These are phyloP conservation scores for Sceloporus tristichus DNA, from an alignment of 2,113 vertebrate genomes.

Conservation along the genomic window DNA sequence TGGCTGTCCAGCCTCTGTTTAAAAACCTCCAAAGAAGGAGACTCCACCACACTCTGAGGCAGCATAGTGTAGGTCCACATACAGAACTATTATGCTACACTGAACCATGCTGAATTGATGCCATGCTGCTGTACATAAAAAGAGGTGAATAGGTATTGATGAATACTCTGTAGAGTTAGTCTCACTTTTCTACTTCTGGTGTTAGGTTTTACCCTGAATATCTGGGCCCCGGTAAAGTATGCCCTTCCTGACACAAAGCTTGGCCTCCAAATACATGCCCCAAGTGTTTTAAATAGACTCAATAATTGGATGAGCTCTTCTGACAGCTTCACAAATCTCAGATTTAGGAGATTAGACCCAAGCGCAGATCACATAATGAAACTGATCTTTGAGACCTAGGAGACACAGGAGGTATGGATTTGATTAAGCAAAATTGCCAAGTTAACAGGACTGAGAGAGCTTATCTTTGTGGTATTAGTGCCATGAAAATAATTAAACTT, in stretches of 20 bases:
- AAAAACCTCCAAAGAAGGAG: too few relatives aligned
- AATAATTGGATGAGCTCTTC: background rate
- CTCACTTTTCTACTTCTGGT: background rate
- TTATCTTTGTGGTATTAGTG: slow-evolving; percentile 17
- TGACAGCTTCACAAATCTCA: slow-evolving; percentile 24
- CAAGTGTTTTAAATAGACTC: background rate
- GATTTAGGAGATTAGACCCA: slow-evolving; percentile 14
- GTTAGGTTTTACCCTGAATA: background rate
- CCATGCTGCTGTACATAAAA: too few relatives aligned
- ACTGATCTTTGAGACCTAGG: background rate
- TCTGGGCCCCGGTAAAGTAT: background rate
- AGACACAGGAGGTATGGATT: slow-evolving; percentile 36
- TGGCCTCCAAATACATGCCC: background rate
- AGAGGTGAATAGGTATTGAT: background rate
- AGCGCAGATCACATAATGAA: slow-evolving; percentile 17
- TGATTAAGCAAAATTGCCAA: slow-evolving; percentile 59
- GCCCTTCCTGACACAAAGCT: background rate
- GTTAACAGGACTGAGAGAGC: slow-evolving; percentile 12
- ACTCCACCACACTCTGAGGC: too few relatives aligned
- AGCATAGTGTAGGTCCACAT: too few relatives aligned
- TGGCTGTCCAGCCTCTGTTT: too few relatives aligned
- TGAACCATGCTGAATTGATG: too few relatives aligned
- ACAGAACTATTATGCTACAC: too few relatives aligned
- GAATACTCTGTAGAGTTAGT: background rate
- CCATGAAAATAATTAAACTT: slow-evolving; percentile 12